phyloP scores from a whole-genome alignment of 2,797 vertebrate species.

The Danionella dracula region DNA sequence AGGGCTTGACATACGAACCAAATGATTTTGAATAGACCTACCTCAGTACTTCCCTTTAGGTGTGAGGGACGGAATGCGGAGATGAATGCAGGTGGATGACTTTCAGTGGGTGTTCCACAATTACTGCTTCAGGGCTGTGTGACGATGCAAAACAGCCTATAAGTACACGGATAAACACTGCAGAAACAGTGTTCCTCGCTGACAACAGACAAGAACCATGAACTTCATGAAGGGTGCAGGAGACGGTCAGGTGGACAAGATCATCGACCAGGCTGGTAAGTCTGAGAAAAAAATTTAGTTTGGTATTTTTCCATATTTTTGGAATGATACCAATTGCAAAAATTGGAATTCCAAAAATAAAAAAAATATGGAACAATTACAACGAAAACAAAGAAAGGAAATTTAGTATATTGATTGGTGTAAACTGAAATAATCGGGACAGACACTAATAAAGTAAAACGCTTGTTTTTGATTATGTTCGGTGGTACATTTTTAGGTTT shows the following conservation, averaged over 20 bases:
- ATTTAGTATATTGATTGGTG: too few species aligned
- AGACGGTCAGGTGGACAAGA: constrained; percentile 12
- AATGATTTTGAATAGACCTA: neutral
- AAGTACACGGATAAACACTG: neutral
- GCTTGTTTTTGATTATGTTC: too few species aligned
- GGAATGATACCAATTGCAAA: too few species aligned
- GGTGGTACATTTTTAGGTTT: too few species aligned
- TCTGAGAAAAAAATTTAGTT: neutral
- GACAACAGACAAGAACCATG: constrained; percentile 21
- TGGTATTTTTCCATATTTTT: too few species aligned
- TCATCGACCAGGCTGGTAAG: constrained; percentile 49
- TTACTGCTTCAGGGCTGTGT: neutral
- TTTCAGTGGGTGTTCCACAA: neutral
- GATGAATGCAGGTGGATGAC: neutral
- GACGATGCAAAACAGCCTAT: constrained; percentile 4
- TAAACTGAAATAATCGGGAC: too few species aligned
- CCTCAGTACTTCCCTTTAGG: neutral
- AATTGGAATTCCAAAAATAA: too few species aligned
- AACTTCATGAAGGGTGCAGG: neutral
- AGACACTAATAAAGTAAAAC: too few species aligned
- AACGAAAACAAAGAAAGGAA: too few species aligned
- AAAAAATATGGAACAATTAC: too few species aligned
- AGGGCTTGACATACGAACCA: neutral
- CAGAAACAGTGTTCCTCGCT: neutral
- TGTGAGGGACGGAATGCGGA: neutral